Evolutionary conservation across 2,113 vertebrate species (phyloP).

Genomic region (Lanius collurio): DNA sequence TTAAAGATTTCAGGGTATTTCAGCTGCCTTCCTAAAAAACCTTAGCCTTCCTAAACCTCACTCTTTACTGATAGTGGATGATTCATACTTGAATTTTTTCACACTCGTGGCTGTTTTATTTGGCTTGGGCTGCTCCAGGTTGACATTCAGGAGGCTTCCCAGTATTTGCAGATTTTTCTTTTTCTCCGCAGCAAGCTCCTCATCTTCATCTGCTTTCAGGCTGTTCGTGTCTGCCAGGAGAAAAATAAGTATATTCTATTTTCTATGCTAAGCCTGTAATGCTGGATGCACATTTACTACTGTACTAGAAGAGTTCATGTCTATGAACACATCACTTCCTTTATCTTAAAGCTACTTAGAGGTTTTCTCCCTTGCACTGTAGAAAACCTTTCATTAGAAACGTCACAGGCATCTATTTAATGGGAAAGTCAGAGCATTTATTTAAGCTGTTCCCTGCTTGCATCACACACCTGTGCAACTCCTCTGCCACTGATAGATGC

Average conservation of each 20-base stretch:
- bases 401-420: not conserved
- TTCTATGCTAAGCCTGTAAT: not conserved
- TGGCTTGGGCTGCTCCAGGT: slow-evolving; percentile 42
- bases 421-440: not conserved
- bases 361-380: not conserved
- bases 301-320: not conserved
- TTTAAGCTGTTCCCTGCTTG: not conserved
- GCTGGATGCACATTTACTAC: not conserved
- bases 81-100: slow-evolving; percentile 87
- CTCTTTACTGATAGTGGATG: not conserved
- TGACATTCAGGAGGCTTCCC: slow-evolving; percentile 79
- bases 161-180: slow-evolving; percentile 86
- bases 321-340: not conserved
- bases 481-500: not conserved
- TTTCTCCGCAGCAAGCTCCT: slow-evolving; percentile 83
- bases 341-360: not conserved
- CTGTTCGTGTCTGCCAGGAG: slow-evolving; percentile 31
- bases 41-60: not conserved
- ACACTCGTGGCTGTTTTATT: slow-evolving; percentile 65
- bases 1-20: not conserved
- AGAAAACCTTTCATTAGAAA: not conserved
- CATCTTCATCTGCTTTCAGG: slow-evolving; percentile 48
- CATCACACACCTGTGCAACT: not conserved
- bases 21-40: not conserved
- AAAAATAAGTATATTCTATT: not conserved